phyloP scores from a whole-genome alignment of 2,888 invertebrate species.

The Platycnemis pennipes region DNA sequence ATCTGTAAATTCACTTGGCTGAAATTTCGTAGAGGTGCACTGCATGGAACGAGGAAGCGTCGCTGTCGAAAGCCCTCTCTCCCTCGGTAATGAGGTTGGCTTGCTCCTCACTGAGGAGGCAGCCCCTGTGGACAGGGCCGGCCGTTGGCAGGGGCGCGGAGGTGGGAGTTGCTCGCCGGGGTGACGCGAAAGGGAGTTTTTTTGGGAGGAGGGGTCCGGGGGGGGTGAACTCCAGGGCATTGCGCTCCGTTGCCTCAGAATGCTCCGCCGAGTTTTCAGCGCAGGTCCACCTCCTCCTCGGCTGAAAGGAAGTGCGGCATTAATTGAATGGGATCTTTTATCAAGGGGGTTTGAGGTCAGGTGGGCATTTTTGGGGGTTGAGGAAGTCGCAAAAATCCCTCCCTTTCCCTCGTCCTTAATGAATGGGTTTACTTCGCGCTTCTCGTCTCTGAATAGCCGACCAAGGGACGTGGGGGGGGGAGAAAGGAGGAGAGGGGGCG shows the following conservation, averaged over 20 bases:
- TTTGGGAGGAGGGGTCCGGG: not conserved
- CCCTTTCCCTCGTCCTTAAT: not conserved
- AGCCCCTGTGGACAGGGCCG: no score
- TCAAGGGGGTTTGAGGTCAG: constrained; percentile 23
- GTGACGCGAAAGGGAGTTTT: not conserved
- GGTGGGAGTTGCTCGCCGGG: no score
- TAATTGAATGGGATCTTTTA: constrained; percentile 23
- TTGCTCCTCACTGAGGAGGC: no score
- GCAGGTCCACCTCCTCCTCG: not conserved
- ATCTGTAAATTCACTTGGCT: no score
- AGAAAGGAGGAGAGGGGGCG: not conserved
- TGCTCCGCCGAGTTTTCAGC: not conserved
- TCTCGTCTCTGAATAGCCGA: not conserved
- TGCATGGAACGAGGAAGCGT: no score
- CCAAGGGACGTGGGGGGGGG: not conserved
- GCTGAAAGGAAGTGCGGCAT: not conserved
- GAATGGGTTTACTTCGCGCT: not conserved
- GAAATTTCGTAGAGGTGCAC: no score
- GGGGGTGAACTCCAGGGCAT: no score
- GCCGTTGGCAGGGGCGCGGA: no score
- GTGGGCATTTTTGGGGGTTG: not conserved
- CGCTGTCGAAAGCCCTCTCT: no score
- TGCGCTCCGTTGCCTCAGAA: not conserved
- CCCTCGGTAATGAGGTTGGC: no score
- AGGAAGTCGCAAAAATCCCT: not conserved